Conservation (phyloP, 2,888 invertebrate species). For the Tetropium fuscum region DNA sequence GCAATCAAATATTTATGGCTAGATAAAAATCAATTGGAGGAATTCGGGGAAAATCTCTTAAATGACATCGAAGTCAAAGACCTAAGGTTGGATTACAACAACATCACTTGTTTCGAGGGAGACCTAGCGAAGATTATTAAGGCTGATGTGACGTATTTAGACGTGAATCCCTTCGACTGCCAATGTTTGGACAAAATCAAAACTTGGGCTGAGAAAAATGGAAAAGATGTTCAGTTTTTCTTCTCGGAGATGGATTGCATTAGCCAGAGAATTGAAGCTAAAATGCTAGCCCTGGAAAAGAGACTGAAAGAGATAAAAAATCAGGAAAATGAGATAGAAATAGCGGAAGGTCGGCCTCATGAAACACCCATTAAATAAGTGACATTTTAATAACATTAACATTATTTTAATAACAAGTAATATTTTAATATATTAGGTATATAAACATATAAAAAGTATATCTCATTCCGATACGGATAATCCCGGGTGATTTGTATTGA, state of each 20-base stretch:
- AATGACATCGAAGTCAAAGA: constrained; percentile 42
- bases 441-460: too few relatives aligned
- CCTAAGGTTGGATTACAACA: constrained; percentile 49
- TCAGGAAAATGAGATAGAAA: constrained; percentile 28
- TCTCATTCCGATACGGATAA: too few relatives aligned
- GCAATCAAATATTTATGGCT: constrained; percentile 53
- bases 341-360: constrained; percentile 6
- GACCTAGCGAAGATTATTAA: constrained; percentile 47
- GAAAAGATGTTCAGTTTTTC: constrained; percentile 43
- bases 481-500: too few relatives aligned
- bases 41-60: constrained; percentile 43
- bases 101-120: constrained; percentile 48
- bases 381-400: too few relatives aligned
- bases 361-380: constrained; percentile 17
- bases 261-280: constrained; percentile 45
- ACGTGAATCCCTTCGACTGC: constrained; percentile 52
- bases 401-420: too few relatives aligned
- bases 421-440: too few relatives aligned
- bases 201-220: constrained; percentile 43
- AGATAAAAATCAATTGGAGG: constrained; percentile 49
- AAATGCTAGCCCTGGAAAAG: constrained; percentile 46
- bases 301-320: constrained; percentile 43
- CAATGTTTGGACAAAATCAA: constrained; percentile 48
- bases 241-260: constrained; percentile 51
- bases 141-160: constrained; percentile 48